Evolutionary conservation across 2,797 vertebrate species (phyloP).

Genomic region (Alfaro cultratus): DNA sequence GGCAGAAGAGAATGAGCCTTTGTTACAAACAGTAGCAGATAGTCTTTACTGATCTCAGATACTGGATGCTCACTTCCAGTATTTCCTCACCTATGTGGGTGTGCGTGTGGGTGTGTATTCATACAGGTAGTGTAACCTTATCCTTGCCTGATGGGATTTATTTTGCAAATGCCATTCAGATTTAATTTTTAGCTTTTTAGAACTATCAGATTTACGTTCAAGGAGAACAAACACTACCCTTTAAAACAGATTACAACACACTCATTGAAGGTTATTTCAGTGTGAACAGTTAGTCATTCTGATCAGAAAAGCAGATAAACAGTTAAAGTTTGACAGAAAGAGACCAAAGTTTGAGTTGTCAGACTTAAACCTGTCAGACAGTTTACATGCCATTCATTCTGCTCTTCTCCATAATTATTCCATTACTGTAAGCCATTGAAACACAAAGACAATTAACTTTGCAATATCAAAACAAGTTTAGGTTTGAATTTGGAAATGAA

Average conservation of each 20-base stretch:
- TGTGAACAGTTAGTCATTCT: not conserved
- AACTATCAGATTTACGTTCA: too few relatives aligned
- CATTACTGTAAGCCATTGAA: not conserved
- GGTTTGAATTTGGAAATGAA: not conserved
- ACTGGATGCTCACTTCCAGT: constrained; percentile 21
- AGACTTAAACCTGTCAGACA: not conserved
- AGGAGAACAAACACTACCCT: not conserved
- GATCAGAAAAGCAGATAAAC: constrained; percentile 14
- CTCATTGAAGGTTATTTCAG: not conserved
- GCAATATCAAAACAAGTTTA: not conserved
- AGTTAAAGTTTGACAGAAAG: not conserved
- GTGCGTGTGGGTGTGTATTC: too few relatives aligned
- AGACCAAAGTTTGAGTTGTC: constrained; percentile 15
- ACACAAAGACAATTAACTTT: not conserved
- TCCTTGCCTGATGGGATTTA: not conserved
- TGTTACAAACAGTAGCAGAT: constrained; percentile 47
- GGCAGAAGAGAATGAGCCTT: constrained; percentile 42
- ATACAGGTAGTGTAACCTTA: too few relatives aligned
- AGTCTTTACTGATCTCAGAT: constrained; percentile 36
- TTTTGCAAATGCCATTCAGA: not conserved
- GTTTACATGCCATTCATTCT: not conserved
- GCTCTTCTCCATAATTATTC: not conserved
- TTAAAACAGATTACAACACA: not conserved
- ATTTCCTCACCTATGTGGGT: not conserved
- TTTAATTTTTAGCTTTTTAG: not conserved